Base-by-base conservation (phyloP, 2,113 vertebrate species). In the Penelope pileata region DNA sequence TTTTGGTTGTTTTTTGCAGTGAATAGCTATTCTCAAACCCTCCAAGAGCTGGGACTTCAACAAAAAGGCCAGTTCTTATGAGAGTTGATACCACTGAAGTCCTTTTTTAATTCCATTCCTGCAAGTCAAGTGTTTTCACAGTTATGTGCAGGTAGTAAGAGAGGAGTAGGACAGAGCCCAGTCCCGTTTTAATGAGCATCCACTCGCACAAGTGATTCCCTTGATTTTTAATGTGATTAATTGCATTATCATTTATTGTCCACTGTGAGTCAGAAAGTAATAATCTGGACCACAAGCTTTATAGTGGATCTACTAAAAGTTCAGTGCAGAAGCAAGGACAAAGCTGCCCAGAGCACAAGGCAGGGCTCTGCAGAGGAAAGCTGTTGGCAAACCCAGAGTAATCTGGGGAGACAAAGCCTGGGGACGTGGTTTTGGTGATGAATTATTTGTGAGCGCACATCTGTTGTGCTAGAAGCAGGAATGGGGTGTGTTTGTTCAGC, bases 401-500 rank as follows among this genome's bases (percentile, higher is more conserved):
- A 9, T 56, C 27, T 43, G n/a, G 29, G 62, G 56, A 70, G 50
- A 60, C 38, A 47, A 67, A 85, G 63, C n/a, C 27, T 34, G 51
- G 42, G 27, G 59, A 58, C 72, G 27, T 69, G 67, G 2, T 60
- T 91, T 81, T 86, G 56, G 51, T 77, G 56, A 6, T 7, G 32
- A 83, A 16, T 72, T 91, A 75, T 78, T 75, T 30, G 16, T 86
- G 83, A 51, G 38, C 0, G 0, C 7, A 5, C 30, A 81, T 91
- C 47, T 90, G 40, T 78, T 83, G 43, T 93, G 82, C 30, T 79
- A 86, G 60, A 69, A 94, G 34, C 63, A 42, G 50, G 68, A 77
- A 36, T 42, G 56, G 66, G 60, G n/a, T 81, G 22, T 88, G 76
- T 96, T 95, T 96, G 68, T 94, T 94, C 90, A 88, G 88, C 64